phyloP scores from a whole-genome alignment of 2,888 invertebrate genomes.

The Andrena trimmerana region DNA sequence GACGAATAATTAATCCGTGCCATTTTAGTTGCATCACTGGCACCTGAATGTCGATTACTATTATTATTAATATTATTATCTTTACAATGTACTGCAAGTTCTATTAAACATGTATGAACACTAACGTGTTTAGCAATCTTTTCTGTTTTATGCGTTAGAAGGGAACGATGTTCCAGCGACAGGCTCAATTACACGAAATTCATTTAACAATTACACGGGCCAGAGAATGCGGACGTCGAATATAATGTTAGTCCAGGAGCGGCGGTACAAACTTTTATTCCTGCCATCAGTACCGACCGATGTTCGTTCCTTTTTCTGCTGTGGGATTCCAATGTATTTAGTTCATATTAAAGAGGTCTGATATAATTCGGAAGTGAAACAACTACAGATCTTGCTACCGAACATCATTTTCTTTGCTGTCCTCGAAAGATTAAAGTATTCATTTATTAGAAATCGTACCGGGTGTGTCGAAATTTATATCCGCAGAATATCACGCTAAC shows the following conservation, averaged over 20 bases:
- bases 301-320: background rate
- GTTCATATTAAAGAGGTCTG: background rate
- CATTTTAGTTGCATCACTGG: constrained; percentile 59
- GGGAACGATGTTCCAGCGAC: constrained; percentile 19
- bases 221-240: background rate
- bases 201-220: background rate
- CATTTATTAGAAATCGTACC: constrained; percentile 8
- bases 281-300: background rate
- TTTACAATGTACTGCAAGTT: constrained; percentile 56
- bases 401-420: background rate
- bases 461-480: background rate
- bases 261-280: background rate
- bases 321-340: background rate
- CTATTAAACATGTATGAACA: constrained; percentile 61
- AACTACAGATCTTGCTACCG: background rate
- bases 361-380: constrained; percentile 8
- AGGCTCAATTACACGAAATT: constrained; percentile 3
- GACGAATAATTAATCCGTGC: constrained; percentile 56
- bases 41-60: constrained; percentile 56
- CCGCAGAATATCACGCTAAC: constrained; percentile 13
- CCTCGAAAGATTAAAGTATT: background rate
- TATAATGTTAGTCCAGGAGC: background rate
- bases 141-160: constrained; percentile 33
- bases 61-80: constrained; percentile 52
- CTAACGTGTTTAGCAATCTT: constrained; percentile 44